Evolutionary conservation across 2,113 vertebrate species (phyloP).

Genomic region (Nothobranchius furzeri): DNA sequence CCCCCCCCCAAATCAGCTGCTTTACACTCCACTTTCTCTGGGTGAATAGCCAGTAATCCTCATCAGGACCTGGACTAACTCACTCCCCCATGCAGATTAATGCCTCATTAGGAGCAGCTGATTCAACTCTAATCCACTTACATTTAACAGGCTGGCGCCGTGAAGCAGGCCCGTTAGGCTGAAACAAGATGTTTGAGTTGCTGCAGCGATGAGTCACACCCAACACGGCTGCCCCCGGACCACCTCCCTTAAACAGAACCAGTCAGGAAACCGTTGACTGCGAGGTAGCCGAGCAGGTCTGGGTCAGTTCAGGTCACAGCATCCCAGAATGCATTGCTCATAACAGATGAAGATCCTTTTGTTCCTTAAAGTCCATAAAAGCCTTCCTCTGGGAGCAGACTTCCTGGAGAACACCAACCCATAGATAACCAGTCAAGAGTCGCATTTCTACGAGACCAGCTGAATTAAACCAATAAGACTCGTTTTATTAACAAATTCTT

Average conservation of each 20-base stretch:
- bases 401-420: constrained; percentile 10
- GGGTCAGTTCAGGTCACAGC: constrained; percentile 37
- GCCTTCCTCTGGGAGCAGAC: neutral
- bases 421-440: too few relatives aligned
- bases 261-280: too few relatives aligned
- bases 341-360: neutral
- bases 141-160: constrained; percentile 32
- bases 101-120: constrained; percentile 75
- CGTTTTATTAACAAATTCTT: constrained; percentile 78
- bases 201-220: neutral
- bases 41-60: constrained; percentile 43
- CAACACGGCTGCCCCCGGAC: too few relatives aligned
- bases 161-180: constrained; percentile 7
- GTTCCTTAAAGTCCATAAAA: neutral
- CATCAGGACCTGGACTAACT: constrained; percentile 15
- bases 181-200: neutral
- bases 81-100: constrained; percentile 65
- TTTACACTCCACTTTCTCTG: constrained; percentile 45
- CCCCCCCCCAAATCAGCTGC: too few relatives aligned
- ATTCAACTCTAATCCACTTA: constrained; percentile 79
- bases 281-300: neutral
- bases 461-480: too few relatives aligned
- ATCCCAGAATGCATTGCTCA: constrained; percentile 39
- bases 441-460: neutral
- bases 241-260: too few relatives aligned